These are phyloP conservation scores for Oreochromis grahami DNA, from an alignment of 2,797 vertebrate species.

Conservation along the genomic window DNA sequence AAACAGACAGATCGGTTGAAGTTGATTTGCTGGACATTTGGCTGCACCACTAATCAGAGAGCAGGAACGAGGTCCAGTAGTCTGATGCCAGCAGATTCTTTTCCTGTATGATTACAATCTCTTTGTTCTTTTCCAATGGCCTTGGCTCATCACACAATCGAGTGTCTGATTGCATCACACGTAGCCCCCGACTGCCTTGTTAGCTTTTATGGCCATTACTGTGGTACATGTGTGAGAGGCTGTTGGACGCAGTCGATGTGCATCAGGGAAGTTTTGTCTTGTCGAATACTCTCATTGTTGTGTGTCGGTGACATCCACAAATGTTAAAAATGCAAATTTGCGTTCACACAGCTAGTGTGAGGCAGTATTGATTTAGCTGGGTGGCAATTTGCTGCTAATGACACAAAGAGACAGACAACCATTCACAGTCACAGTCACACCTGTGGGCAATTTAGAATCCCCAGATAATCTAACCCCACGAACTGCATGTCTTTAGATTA, in stretches of 20 bases:
- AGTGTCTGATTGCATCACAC: conserved; percentile 22
- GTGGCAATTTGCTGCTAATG: background rate
- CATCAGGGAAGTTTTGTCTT: background rate
- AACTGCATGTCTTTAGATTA: background rate
- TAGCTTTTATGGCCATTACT: conserved; percentile 5
- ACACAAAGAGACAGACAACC: background rate
- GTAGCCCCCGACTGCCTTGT: background rate
- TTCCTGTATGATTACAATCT: conserved; percentile 4
- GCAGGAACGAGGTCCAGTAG: background rate
- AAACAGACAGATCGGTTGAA: background rate
- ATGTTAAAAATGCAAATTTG: background rate
- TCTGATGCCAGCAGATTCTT: background rate
- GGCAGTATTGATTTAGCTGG: background rate
- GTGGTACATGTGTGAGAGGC: background rate
- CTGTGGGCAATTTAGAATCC: background rate
- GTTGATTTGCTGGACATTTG: conserved; percentile 8
- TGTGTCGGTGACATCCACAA: background rate
- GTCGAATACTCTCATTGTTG: background rate
- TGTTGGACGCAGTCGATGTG: background rate
- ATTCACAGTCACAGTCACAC: background rate
- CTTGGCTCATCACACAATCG: conserved; percentile 39
- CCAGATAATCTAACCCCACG: background rate
- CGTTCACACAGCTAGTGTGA: background rate
- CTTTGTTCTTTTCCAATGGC: conserved; percentile 36
- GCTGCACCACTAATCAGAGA: conserved; percentile 7